Conservation (phyloP, 2,797 vertebrate species). For the Lindbergichthys nudifrons region DNA sequence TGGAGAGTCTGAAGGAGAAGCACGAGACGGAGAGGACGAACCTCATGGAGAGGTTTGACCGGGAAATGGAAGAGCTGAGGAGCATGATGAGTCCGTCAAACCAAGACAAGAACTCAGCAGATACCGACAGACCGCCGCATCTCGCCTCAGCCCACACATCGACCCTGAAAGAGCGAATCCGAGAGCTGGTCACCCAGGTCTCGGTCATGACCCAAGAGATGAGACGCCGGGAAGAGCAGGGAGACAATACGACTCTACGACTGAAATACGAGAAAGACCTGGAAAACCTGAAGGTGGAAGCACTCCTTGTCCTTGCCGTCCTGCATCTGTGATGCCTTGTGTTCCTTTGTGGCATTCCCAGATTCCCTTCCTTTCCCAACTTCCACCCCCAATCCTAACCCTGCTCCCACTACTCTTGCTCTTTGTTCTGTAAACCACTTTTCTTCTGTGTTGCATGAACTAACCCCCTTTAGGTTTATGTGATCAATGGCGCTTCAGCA, state of each 20-base stretch:
- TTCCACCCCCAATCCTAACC: conserved; percentile 61
- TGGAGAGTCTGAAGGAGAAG: conserved; percentile 84
- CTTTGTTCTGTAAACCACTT: conserved; percentile 62
- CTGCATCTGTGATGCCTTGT: conserved; percentile 85
- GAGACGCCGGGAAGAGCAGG: conserved; percentile 78
- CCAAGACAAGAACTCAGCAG: conserved; percentile 14
- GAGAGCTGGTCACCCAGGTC: conserved; percentile 82
- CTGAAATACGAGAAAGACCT: conserved; percentile 89
- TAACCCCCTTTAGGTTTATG: conserved; percentile 70
- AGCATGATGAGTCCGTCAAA: conserved; percentile 52
- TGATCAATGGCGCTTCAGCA: conserved; percentile 47
- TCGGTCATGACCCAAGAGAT: conserved; percentile 80
- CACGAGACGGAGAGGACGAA: conserved; percentile 74
- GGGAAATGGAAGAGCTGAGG: conserved; percentile 81
- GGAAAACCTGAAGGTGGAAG: conserved; percentile 89
- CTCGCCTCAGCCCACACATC: conserved; percentile 25
- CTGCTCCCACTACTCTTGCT: conserved; percentile 56
- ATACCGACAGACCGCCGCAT: neutral
- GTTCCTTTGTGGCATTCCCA: conserved; percentile 84
- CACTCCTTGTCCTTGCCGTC: conserved; percentile 82
- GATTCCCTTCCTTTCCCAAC: conserved; percentile 60
- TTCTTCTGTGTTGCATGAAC: conserved; percentile 82
- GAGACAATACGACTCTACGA: conserved; percentile 77
- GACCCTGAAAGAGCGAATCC: conserved; percentile 79
- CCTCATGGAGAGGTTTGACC: conserved; percentile 72